Percentiles rank a stretch among this genome's conserved stretches.
Conservation (phyloP, 2,797 vertebrate species). For the Neostethus bicornis region DNA sequence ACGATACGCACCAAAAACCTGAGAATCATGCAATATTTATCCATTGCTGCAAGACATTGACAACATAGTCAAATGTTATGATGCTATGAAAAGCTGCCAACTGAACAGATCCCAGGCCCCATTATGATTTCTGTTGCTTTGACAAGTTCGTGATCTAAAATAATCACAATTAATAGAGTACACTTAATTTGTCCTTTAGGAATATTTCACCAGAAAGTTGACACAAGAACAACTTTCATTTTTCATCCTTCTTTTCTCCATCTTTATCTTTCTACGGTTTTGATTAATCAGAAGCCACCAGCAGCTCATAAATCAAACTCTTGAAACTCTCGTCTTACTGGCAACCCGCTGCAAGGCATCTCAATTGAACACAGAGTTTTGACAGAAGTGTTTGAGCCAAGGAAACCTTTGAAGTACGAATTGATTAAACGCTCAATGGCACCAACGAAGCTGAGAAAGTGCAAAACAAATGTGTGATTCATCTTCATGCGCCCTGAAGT, state of each 20-base stretch:
- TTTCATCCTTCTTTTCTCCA: slow-evolving; percentile 11
- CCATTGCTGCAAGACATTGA: no score
- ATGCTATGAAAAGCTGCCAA: no score
- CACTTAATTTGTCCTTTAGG: no score
- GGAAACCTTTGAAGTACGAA: slow-evolving; percentile 55
- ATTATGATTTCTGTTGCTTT: no score
- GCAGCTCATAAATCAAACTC: slow-evolving; percentile 5
- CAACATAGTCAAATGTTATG: no score
- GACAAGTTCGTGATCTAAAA: background rate
- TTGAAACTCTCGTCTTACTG: slow-evolving; percentile 14
- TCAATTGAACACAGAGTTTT: slow-evolving; percentile 16
- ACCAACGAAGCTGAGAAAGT: slow-evolving; percentile 37
- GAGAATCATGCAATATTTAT: no score
- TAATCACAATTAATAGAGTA: no score
- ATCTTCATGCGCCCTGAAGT: slow-evolving; percentile 44
- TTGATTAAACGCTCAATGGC: slow-evolving; percentile 51
- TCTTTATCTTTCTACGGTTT: slow-evolving; percentile 5
- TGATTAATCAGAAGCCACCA: slow-evolving; percentile 14
- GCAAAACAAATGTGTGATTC: slow-evolving; percentile 54
- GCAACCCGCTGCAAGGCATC: slow-evolving; percentile 38
- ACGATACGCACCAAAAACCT: no score
- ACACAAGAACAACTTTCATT: slow-evolving; percentile 17
- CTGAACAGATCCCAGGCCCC: no score
- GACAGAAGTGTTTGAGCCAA: slow-evolving; percentile 12
- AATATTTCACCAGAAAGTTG: background rate